Evolutionary conservation across 2,113 vertebrate genomes (phyloP).

Genomic region (Boleophthalmus pectinirostris): DNA sequence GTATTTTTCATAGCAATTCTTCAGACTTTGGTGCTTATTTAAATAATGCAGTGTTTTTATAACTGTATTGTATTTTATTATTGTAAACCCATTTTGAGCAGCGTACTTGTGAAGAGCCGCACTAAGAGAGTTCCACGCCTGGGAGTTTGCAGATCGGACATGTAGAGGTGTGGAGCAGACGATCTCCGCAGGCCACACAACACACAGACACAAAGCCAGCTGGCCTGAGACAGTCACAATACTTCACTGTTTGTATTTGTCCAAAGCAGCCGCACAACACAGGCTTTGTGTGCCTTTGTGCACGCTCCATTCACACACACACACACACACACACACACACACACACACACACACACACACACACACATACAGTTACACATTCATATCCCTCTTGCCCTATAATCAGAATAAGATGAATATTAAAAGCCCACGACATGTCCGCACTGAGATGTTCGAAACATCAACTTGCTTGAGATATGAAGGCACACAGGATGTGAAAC

Average conservation of each 20-base stretch:
- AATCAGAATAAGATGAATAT: slow-evolving; percentile 37
- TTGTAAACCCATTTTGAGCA: slow-evolving; percentile 15
- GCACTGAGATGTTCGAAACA: slow-evolving; percentile 48
- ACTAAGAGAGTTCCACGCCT: slow-evolving; percentile 47
- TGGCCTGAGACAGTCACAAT: slow-evolving; percentile 74
- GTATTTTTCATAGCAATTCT: background rate
- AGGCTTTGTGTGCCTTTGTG: slow-evolving; percentile 61
- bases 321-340: slow-evolving; percentile 58
- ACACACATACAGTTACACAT: slow-evolving; percentile 50
- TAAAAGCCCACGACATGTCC: slow-evolving; percentile 19
- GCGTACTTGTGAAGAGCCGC: slow-evolving; percentile 55
- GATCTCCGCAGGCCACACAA: slow-evolving; percentile 70
- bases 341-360: slow-evolving; percentile 59
- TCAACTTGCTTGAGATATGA: slow-evolving; percentile 46
- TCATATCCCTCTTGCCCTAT: slow-evolving; percentile 56
- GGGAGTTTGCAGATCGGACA: slow-evolving; percentile 73
- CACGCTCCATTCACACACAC: slow-evolving; percentile 54
- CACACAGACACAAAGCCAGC: slow-evolving; percentile 71
- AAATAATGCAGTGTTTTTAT: slow-evolving; percentile 2
- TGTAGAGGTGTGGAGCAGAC: slow-evolving; percentile 71
- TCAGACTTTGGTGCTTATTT: background rate
- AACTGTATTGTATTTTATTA: background rate
- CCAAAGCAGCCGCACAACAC: slow-evolving; percentile 65
- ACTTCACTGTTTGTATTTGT: slow-evolving; percentile 73
- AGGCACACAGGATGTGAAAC: slow-evolving; percentile 33